Evolutionary conservation across 2,888 invertebrate species (phyloP).

Genomic region (Chrysopilus asiliformis): DNA sequence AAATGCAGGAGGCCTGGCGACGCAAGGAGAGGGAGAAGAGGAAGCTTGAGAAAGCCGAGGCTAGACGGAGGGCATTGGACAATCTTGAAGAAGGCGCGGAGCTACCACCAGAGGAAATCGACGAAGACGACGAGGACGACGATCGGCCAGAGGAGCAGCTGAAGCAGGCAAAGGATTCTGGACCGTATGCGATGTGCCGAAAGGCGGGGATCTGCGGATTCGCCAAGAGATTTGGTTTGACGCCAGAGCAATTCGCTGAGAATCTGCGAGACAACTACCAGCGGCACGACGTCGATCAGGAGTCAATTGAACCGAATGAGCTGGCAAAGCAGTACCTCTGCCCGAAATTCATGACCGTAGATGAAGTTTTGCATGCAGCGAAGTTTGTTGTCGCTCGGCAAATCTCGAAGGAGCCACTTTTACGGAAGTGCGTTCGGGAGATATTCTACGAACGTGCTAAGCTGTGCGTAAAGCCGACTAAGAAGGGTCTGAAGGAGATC

Average conservation of each 20-base stretch:
- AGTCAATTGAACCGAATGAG: slow-evolving; percentile 67
- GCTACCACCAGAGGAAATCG: slow-evolving; percentile 24
- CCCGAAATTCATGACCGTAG: slow-evolving; percentile 51
- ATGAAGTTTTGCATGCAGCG: slow-evolving; percentile 79
- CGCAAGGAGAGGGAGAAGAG: slow-evolving; percentile 52
- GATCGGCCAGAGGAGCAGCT: slow-evolving; percentile 47
- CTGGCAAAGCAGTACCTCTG: slow-evolving; percentile 66
- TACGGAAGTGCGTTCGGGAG: slow-evolving; percentile 73
- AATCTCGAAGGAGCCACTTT: slow-evolving; percentile 78
- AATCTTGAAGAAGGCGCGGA: slow-evolving; percentile 18
- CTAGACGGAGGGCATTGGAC: slow-evolving; percentile 18
- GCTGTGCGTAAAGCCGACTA: slow-evolving; percentile 68
- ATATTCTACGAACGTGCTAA: slow-evolving; percentile 81
- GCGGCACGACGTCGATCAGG: slow-evolving; percentile 89
- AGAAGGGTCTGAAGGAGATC: slow-evolving; percentile 84
- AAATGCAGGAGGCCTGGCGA: slow-evolving; percentile 64
- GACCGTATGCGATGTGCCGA: slow-evolving; percentile 77
- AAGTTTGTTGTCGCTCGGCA: slow-evolving; percentile 93
- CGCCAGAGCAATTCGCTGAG: slow-evolving; percentile 90
- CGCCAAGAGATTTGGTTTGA: slow-evolving; percentile 82
- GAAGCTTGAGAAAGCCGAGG: slow-evolving; percentile 38
- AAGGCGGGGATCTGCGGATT: slow-evolving; percentile 74
- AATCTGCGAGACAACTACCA: slow-evolving; percentile 93
- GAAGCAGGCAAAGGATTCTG: slow-evolving; percentile 76
- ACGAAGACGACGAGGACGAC: slow-evolving; percentile 43